phyloP scores from a whole-genome alignment of 2,113 vertebrate genomes.

The Thinocorus orbignyianus region DNA sequence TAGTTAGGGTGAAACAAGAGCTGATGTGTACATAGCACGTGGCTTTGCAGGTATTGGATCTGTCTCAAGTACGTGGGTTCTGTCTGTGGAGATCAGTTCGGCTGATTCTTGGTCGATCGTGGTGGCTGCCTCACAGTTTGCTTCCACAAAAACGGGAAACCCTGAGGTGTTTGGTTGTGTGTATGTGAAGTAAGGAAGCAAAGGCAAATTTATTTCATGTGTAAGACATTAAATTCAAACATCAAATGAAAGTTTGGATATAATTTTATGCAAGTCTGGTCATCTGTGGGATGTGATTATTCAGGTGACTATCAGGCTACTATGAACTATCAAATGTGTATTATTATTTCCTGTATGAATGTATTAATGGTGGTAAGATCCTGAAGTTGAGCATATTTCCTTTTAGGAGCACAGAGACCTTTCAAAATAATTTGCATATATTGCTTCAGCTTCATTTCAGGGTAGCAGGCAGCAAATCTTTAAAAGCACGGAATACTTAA shows the following conservation, averaged over 20 bases:
- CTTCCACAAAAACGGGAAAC: neutral
- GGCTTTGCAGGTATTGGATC: neutral
- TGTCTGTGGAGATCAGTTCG: neutral
- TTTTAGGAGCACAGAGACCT: neutral
- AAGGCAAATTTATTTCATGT: neutral
- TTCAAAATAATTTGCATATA: neutral
- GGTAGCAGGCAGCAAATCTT: neutral
- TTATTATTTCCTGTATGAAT: neutral
- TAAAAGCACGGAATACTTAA: neutral
- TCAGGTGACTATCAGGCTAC: neutral
- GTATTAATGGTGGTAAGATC: neutral
- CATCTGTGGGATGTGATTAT: neutral
- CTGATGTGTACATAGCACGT: accelerated
- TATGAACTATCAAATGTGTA: neutral
- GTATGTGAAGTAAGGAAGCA: neutral
- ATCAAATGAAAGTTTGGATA: neutral
- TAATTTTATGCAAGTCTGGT: neutral
- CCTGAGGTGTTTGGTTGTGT: accelerated
- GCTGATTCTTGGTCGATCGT: neutral
- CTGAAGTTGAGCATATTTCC: neutral
- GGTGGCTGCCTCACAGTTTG: neutral
- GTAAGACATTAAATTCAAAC: neutral
- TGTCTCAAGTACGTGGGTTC: neutral
- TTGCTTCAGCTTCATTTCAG: neutral
- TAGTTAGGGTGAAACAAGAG: neutral